These are phyloP conservation scores for Apeira syringaria DNA, from an alignment of 2,888 invertebrate genomes.

Conservation along the genomic window DNA sequence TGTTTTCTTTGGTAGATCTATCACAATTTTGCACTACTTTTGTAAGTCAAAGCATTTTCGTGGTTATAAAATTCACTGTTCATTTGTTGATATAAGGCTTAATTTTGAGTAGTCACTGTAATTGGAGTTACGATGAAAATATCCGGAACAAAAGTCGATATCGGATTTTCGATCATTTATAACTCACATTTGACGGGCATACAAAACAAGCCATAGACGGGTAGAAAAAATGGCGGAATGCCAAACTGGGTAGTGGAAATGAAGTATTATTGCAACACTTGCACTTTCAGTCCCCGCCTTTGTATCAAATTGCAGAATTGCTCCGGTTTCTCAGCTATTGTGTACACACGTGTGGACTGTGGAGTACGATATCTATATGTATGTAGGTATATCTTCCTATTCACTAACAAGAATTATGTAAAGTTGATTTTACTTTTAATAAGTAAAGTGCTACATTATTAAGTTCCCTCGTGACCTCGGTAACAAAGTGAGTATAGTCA, in stretches of 20 bases:
- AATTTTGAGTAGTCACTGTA: constrained; percentile 17
- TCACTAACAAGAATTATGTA: no score
- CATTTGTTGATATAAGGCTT: constrained; percentile 23
- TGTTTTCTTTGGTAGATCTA: constrained; percentile 39
- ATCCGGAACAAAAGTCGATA: constrained; percentile 65
- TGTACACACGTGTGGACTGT: constrained; percentile 38
- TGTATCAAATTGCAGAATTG: constrained; percentile 51
- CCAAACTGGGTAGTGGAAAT: constrained; percentile 66
- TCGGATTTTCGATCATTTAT: constrained; percentile 80
- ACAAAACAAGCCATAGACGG: constrained; percentile 55
- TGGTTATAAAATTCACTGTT: constrained; percentile 9
- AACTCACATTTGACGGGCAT: constrained; percentile 74
- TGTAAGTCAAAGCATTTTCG: background rate
- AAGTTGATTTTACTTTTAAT: no score
- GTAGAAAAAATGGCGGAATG: constrained; percentile 70
- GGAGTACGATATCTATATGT: constrained; percentile 17
- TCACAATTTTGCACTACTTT: constrained; percentile 11
- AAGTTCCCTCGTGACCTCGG: no score
- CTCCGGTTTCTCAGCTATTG: constrained; percentile 52
- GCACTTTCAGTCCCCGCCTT: constrained; percentile 74
- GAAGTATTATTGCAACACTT: constrained; percentile 81
- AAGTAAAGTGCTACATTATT: no score
- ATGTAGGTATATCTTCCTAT: background rate
- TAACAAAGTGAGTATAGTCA: no score
- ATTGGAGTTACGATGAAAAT: constrained; percentile 35